A percentile compares a stretch with the other conserved stretches of the same genome.
phyloP scores from a whole-genome alignment of 2,888 invertebrate genomes.

The Amphiduros pacificus region DNA sequence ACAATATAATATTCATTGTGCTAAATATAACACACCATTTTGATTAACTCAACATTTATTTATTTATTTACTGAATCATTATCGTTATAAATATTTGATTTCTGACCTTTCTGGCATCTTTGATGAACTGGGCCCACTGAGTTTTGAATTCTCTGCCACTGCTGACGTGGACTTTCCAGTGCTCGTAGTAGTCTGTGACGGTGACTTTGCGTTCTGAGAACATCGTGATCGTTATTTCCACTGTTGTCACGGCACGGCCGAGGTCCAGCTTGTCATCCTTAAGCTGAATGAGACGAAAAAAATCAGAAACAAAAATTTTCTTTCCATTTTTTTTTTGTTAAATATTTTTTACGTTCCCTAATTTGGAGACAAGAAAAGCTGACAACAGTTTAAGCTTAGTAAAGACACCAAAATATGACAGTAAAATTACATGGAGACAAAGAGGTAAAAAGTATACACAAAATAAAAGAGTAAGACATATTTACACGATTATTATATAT shows the following conservation, averaged over 20 bases:
- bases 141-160: slow-evolving; percentile 62
- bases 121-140: slow-evolving; percentile 64
- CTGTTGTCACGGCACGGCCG: slow-evolving; percentile 44
- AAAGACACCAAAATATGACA: too few relatives aligned
- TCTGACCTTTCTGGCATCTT: slow-evolving; percentile 70
- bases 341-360: not conserved
- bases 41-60: not conserved
- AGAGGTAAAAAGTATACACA: too few relatives aligned
- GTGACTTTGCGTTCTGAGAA: slow-evolving; percentile 51
- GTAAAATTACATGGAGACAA: too few relatives aligned
- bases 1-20: not conserved
- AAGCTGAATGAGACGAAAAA: too few relatives aligned
- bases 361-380: not conserved
- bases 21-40: not conserved
- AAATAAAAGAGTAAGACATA: too few relatives aligned
- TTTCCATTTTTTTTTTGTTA: too few relatives aligned
- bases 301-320: too few relatives aligned
- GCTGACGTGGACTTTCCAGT: slow-evolving; percentile 70
- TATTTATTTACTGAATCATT: not conserved
- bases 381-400: not conserved
- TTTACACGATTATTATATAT: too few relatives aligned
- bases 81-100: not conserved
- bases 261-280: slow-evolving; percentile 53
- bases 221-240: slow-evolving; percentile 49
- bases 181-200: slow-evolving; percentile 72